A percentile compares a stretch with the other conserved stretches of the same genome.
Evolutionary conservation across 1,140 invertebrate genomes (phyloP).

Genomic region (Camponotus vicinus): DNA sequence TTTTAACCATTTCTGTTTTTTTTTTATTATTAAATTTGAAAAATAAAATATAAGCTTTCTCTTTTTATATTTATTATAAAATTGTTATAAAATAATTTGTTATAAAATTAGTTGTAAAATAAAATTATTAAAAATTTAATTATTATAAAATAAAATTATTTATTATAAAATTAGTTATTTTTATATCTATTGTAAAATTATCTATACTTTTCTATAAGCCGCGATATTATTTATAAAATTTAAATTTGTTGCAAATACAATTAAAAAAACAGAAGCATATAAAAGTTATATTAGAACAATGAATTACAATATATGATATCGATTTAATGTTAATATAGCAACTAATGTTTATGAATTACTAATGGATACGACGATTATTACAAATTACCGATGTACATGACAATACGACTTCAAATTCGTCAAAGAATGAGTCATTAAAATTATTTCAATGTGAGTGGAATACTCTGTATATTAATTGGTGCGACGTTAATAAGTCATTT

Average conservation of each 20-base stretch:
- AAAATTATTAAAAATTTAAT: too few species aligned
- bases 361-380: slow-evolving; percentile 25
- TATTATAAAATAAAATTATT: too few species aligned
- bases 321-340: slow-evolving; percentile 8
- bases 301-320: neutral
- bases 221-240: neutral
- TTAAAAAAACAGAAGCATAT: neutral
- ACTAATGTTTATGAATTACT: slow-evolving; percentile 35
- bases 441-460: slow-evolving; percentile 23
- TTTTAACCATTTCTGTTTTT: neutral
- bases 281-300: neutral
- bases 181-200: slow-evolving; percentile 4
- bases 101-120: too few species aligned
- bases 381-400: slow-evolving; percentile 10
- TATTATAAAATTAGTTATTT: neutral
- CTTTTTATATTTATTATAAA: neutral
- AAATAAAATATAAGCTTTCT: neutral
- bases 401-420: slow-evolving; percentile 38
- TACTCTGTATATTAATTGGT: slow-evolving; percentile 38
- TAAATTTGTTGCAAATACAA: neutral
- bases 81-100: too few species aligned
- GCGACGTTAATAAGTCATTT: slow-evolving; percentile 41
- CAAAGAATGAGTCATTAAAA: slow-evolving; percentile 38
- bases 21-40: neutral
- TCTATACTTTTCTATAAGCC: neutral